Conservation (phyloP, 1,140 invertebrate genomes). For the Ceratosolen solmsi region DNA sequence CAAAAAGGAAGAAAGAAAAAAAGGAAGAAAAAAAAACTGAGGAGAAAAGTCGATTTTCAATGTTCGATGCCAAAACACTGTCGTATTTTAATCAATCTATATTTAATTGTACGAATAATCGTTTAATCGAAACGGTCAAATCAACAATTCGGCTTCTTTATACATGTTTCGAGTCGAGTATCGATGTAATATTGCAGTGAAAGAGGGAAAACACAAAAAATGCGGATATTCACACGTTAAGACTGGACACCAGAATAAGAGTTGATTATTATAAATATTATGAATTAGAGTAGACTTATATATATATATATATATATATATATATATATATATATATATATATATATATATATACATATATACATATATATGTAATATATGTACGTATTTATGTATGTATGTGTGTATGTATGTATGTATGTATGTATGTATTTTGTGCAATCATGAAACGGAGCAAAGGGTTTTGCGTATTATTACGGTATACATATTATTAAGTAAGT, state of each 20-base stretch:
- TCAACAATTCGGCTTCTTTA: slow-evolving; percentile 36
- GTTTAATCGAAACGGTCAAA: slow-evolving; percentile 12
- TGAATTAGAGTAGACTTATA: slow-evolving; percentile 45
- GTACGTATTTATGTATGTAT: too few species aligned
- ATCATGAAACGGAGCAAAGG: slow-evolving; percentile 56
- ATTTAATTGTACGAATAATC: slow-evolving; percentile 35
- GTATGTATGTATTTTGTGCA: slow-evolving; percentile 63
- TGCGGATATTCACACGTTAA: slow-evolving; percentile 59
- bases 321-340: too few species aligned
- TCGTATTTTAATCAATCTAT: slow-evolving; percentile 38
- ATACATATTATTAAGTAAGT: slow-evolving; percentile 33
- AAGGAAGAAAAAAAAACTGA: too few species aligned
- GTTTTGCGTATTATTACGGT: slow-evolving; percentile 41
- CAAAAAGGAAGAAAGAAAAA: background rate
- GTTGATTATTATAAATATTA: slow-evolving; percentile 51
- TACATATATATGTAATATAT: slow-evolving; percentile 51
- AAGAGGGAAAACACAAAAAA: slow-evolving; percentile 52
- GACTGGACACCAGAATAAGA: slow-evolving; percentile 62
- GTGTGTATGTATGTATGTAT: slow-evolving; percentile 47
- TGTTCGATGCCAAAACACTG: slow-evolving; percentile 49
- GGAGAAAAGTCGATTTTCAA: slow-evolving; percentile 48
- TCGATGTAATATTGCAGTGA: slow-evolving; percentile 46
- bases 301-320: slow-evolving; percentile 49
- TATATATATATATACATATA: slow-evolving; percentile 44
- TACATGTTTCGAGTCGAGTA: slow-evolving; percentile 33